Base-by-base conservation (phyloP, 2,888 invertebrate genomes). In the Phortica magna region DNA sequence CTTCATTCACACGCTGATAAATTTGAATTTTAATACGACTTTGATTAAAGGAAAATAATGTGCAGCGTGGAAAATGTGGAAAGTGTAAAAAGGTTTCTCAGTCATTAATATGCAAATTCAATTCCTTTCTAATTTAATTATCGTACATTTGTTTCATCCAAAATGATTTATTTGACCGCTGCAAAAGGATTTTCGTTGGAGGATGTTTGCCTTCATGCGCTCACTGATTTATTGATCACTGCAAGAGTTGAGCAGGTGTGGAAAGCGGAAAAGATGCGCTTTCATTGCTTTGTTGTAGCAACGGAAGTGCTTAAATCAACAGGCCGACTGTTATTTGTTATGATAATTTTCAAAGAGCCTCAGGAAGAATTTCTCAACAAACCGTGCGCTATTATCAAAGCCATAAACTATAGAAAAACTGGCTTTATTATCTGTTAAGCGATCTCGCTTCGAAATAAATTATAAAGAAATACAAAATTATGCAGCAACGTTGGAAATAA, bases 1-100 rank as follows among this genome's bases (percentile, higher is more conserved):
- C 76, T 88, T 82, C 83, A 87, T 87, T 87, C 90, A 87, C 84
- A 89, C 86, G 89, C 87, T 86, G 88, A 88, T 89, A 88, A 87
- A 84, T 82, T 82, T 81, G 70, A 81, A 82, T 82, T 81, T 81
- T 77, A 78, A 82, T 79, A 79, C 64, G 78, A 81, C 76, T 79
- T 79, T 81, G 79, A 82, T 82, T 80, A 79, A 78, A 76, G 42
- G 9, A 73, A 61, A 59, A 9, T n/a, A 31, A 53, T 43, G 61
- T n/a, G n/a, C 53, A 10, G 53, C 53, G 73, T 10, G 59, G 57
- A 7, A 19, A 7, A 12, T n/a, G 10, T 17, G 22, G 3, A 55
- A 55, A n/a, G 55, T 55, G 55, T 55, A n/a, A 22, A 61, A 61
- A 22, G 61, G n/a, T 61, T 61, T 14, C 22, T 19, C 3, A 6